These are phyloP conservation scores for Seira musarum DNA, from an alignment of 2,888 invertebrate species.

Conservation along the genomic window DNA sequence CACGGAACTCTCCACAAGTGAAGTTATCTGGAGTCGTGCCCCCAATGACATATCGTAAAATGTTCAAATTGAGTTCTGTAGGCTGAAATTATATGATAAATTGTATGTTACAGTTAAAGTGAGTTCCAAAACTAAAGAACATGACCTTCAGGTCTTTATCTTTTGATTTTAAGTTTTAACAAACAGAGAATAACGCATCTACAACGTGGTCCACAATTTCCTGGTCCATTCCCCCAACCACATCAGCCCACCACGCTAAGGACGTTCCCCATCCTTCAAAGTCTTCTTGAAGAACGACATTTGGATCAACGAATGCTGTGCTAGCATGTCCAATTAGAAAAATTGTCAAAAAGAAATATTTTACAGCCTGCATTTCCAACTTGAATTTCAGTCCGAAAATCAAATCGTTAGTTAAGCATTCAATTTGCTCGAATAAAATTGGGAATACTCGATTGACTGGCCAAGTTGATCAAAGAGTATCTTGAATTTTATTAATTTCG, in stretches of 20 bases:
- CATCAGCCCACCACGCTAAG: conserved; percentile 67
- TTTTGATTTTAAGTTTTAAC: no score
- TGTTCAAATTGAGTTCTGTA: conserved; percentile 66
- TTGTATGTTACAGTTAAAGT: no score
- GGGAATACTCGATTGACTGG: no score
- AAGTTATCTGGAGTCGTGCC: conserved; percentile 64
- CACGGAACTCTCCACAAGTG: conserved; percentile 61
- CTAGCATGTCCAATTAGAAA: no score
- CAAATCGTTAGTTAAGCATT: no score
- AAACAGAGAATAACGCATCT: conserved; percentile 62
- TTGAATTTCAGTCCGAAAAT: no score
- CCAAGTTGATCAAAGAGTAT: no score
- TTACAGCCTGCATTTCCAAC: no score
- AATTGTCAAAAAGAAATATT: no score
- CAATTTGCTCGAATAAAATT: no score
- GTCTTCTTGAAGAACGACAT: conserved; percentile 43
- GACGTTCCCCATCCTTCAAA: conserved; percentile 68
- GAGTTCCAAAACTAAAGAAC: no score
- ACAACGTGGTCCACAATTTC: conserved; percentile 61
- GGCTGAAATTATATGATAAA: conserved; percentile 47
- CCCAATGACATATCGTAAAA: conserved; percentile 67
- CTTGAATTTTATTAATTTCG: no score
- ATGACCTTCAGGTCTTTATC: neutral
- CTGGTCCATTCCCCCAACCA: conserved; percentile 64
- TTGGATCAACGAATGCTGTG: conserved; percentile 63